A percentile compares a stretch with the other conserved stretches of the same genome.
phyloP scores from a whole-genome alignment of 1,140 invertebrate genomes.

The Psix sp. region DNA sequence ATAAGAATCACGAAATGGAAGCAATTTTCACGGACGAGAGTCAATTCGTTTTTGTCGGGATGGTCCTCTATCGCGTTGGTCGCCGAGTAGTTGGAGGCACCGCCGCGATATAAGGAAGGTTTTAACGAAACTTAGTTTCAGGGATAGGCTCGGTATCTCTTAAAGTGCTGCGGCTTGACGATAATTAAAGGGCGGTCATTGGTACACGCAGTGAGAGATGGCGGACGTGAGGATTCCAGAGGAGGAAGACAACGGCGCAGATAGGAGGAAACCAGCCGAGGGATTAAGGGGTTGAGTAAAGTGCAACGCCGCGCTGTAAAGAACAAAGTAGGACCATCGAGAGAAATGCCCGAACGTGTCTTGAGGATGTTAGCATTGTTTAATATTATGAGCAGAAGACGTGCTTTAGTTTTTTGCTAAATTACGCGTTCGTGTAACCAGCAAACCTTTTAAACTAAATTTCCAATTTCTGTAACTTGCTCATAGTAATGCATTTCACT shows the following conservation, averaged over 20 bases:
- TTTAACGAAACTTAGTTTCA: slow-evolving; percentile 70
- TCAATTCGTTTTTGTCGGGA: slow-evolving; percentile 65
- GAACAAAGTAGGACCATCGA: slow-evolving; percentile 40
- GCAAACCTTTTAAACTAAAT: too few species aligned
- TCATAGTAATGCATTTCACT: too few species aligned
- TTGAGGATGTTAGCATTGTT: slow-evolving; percentile 44
- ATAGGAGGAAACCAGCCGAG: slow-evolving; percentile 43
- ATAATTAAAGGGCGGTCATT: slow-evolving; percentile 77
- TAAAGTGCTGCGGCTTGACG: slow-evolving; percentile 76
- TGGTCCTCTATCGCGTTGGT: slow-evolving; percentile 5
- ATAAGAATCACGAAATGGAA: slow-evolving; percentile 62
- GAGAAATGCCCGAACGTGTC: slow-evolving; percentile 40
- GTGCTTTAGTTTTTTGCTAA: slow-evolving; percentile 21
- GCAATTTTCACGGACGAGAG: slow-evolving; percentile 66
- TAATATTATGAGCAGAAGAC: slow-evolving; percentile 20
- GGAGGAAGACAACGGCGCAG: slow-evolving; percentile 48
- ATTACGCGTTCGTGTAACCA: too few species aligned
- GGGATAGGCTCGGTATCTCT: slow-evolving; percentile 72
- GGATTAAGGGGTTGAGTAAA: slow-evolving; percentile 48
- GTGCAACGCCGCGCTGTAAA: slow-evolving; percentile 31
- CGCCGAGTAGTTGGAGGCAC: slow-evolving; percentile 38
- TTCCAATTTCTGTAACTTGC: too few species aligned
- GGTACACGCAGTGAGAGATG: slow-evolving; percentile 67
- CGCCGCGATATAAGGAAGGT: slow-evolving; percentile 61
- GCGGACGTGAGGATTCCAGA: slow-evolving; percentile 55